Base-by-base conservation (phyloP, 2,888 invertebrate species). In the Oscheius onirici region DNA sequence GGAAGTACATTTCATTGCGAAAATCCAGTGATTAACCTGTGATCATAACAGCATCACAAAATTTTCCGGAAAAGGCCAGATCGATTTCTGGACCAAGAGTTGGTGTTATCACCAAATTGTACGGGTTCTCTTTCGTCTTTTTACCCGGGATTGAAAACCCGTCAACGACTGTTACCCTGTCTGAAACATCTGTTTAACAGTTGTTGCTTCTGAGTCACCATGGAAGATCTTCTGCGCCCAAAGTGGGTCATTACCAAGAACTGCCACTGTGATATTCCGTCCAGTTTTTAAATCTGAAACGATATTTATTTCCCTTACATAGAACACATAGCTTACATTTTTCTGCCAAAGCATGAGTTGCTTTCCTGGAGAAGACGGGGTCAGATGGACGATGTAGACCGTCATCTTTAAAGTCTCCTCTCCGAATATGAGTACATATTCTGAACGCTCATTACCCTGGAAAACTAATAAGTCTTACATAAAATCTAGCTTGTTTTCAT, bases 351-450 rank as follows among this genome's bases (percentile, higher is more conserved):
- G 58, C 71, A 51, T 77, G 73, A 0, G 75, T 75, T 2, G 75
- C 77, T 11, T 54, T 28, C 24, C 73, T 11, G 3, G 73, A 68
- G n/a, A 77, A 77, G 6, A 40, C 58, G 24, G 73, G 51, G 55
- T 75, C 75, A 0, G 77, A 77, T 22, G 77, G 75, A 15, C 63
- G 67, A 55, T 77, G 77, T 2, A 77, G 44, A 1, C 77, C 77
- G 54, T 77, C 77, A 15, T 52, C 69, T 10, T 58, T 52, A 60
- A 77, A 77, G 43, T 77, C 77, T 2, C 77, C 77, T 52, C 77
- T 69, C 40, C 77, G 66, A 15, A 77, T 67, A 28, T 77, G 77
- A 15, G 77, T 75, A 49, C 77, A 77, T 49, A 77, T 75, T 44
- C 77, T 77, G 68, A 6, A 73, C 67, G n/a, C 17, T 20, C 1